Base-by-base conservation (phyloP, 2,113 vertebrate species). In the Anthoscopus minutus region DNA sequence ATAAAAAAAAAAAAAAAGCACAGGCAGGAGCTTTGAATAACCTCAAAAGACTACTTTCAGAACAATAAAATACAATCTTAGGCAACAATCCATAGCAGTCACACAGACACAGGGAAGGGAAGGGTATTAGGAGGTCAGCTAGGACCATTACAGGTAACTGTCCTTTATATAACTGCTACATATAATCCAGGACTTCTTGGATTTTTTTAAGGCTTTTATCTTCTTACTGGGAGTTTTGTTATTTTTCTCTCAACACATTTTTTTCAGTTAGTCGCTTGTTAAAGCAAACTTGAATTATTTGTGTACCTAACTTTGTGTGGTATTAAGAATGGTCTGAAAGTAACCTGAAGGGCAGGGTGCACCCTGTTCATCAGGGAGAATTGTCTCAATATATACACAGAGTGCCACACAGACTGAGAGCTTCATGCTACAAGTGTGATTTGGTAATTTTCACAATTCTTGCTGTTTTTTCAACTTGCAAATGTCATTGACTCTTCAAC, bases 321-420 rank as follows among this genome's bases (percentile, higher is more conserved):
- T 40, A 65, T 64, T 38, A 86, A 61, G 44, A 81, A 48, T 10
- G 15, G 37, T 38, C 60, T 65, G 27, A 77, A 72, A 88, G 35
- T 23, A 87, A 81, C 17, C 10, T 81, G 87, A 91, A 79, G n/a
- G 21, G 27, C 47, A 88, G 14, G 11, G 31, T 47, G 2, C 5
- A 88, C 12, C 21, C 13, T 38, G 27, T 30, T 56, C 14, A 11
- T 56, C n/a, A 74, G 24, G 15, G 40, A 81, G 28, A 74, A 61
- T 9, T n/a, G 11, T 61, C 44, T 73, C 61, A n/a, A n/a, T 5
- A 3, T 37, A 69, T 2, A 7, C 22, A 56, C 30, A 31, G 4
- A 40, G n/a, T 7, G 48, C 38, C 23, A 13, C 15, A 73, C 13
- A 25, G 15, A 33, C 7, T 0, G 0, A 80, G 6, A 73, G 13